Percentiles rank a stretch among this genome's conserved stretches.
phyloP scores from a whole-genome alignment of 1,140 invertebrate genomes.

The Cyclargus thomasi region DNA sequence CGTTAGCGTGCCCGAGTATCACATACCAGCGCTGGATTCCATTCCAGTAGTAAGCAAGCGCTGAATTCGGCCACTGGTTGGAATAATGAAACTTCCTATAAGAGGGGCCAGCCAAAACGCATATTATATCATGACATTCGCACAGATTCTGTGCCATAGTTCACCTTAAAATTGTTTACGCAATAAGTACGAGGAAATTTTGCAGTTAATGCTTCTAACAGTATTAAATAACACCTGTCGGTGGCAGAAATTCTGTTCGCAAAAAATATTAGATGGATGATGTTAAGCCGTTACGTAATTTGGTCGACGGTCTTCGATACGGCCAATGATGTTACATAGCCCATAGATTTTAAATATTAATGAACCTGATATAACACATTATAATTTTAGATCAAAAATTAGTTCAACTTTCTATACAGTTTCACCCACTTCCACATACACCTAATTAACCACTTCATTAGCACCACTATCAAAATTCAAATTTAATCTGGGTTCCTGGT shows the following conservation, averaged over 20 bases:
- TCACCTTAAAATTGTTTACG: background rate
- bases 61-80: no score
- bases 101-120: no score
- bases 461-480: background rate
- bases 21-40: no score
- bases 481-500: background rate
- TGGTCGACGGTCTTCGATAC: conserved; percentile 12
- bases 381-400: background rate
- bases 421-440: background rate
- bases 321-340: background rate
- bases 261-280: conserved; percentile 15
- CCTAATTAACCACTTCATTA: background rate
- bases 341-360: conserved; percentile 1
- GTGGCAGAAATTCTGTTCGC: conserved; percentile 2
- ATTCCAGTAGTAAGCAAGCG: no score
- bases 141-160: no score
- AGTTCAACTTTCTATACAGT: background rate
- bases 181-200: conserved; percentile 8
- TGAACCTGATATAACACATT: conserved; percentile 1
- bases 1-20: no score
- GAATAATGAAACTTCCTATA: no score
- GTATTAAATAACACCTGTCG: conserved; percentile 5
- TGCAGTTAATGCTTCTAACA: background rate
- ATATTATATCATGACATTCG: no score
- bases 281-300: conserved; percentile 1